These are phyloP conservation scores for Agelastica alni DNA, from an alignment of 2,888 invertebrate species.

Conservation along the genomic window DNA sequence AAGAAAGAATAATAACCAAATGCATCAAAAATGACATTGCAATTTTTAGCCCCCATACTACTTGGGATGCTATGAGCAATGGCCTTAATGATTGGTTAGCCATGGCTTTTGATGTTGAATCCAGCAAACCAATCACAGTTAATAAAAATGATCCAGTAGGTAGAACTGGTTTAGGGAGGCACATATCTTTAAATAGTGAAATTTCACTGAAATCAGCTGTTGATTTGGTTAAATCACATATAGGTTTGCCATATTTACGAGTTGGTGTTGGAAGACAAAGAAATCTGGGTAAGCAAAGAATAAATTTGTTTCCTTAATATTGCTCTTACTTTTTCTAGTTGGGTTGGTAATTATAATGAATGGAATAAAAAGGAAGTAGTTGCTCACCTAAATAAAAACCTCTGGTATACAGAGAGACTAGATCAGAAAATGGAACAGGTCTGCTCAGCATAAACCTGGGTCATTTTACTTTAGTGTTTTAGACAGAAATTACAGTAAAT, in stretches of 20 bases:
- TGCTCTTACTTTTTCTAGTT: background rate
- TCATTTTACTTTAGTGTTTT: no score
- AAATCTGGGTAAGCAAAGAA: constrained; percentile 45
- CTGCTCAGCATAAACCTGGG: no score
- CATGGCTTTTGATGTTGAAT: constrained; percentile 61
- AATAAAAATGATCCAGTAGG: constrained; percentile 54
- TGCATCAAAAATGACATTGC: constrained; percentile 85
- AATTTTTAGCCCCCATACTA: constrained; percentile 91
- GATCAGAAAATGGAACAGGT: no score
- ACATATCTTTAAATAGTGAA: constrained; percentile 58
- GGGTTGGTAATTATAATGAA: background rate
- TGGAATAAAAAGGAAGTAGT: no score
- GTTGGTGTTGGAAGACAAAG: constrained; percentile 66
- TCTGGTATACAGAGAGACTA: no score
- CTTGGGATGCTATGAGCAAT: constrained; percentile 80
- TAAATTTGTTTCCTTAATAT: background rate
- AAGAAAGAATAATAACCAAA: constrained; percentile 78
- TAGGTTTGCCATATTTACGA: constrained; percentile 71
- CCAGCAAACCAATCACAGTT: constrained; percentile 40
- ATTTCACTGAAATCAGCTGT: constrained; percentile 67
- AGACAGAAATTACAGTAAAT: no score
- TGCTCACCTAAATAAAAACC: no score
- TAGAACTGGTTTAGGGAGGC: constrained; percentile 60
- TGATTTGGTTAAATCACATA: constrained; percentile 68
- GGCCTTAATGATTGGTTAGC: constrained; percentile 96